phyloP scores from a whole-genome alignment of 2,113 vertebrate genomes.

The Mugil cephalus region DNA sequence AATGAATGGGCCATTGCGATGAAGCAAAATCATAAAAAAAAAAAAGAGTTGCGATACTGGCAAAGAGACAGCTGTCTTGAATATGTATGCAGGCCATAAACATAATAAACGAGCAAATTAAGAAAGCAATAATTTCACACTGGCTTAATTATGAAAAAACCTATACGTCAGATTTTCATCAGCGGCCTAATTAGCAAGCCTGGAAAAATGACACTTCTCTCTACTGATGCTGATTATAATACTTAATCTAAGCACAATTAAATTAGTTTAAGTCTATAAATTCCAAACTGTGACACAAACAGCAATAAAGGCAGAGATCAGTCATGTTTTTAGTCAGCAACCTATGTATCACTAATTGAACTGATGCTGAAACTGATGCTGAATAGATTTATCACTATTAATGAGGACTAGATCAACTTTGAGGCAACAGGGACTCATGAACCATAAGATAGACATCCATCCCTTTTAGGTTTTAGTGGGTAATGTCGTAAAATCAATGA shows the following conservation, averaged over 20 bases:
- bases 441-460: neutral
- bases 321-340: neutral
- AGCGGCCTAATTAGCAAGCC: neutral
- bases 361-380: neutral
- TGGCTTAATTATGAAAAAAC: slow-evolving; percentile 21
- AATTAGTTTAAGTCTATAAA: neutral
- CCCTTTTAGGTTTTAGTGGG: neutral
- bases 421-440: neutral
- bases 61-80: neutral
- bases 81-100: neutral
- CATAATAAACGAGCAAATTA: slow-evolving; percentile 7
- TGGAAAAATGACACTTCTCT: neutral
- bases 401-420: neutral
- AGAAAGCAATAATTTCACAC: slow-evolving; percentile 11
- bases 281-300: neutral
- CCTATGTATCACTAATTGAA: neutral
- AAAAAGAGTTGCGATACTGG: neutral
- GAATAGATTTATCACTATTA: neutral
- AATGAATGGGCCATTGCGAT: neutral
- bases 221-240: neutral
- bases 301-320: neutral
- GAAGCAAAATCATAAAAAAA: neutral
- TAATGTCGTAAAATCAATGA: neutral
- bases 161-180: neutral
- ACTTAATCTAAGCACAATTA: neutral